Base-by-base conservation (phyloP, 2,113 vertebrate species). In the Falcunculus frontatus region DNA sequence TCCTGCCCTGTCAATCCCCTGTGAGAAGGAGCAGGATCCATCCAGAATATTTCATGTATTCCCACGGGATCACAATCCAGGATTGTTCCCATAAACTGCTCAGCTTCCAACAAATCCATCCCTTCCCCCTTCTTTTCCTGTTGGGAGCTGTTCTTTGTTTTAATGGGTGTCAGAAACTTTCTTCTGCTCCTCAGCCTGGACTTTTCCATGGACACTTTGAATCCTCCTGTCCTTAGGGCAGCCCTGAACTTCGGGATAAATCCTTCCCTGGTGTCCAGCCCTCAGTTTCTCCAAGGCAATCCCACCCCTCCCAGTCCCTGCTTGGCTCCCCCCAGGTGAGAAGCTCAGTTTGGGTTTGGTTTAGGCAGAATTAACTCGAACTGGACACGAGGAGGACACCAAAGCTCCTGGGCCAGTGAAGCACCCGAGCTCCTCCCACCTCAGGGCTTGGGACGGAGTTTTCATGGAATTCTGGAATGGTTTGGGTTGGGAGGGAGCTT, bases 381-480 rank as follows among this genome's bases (percentile, higher is more conserved):
- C 8, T 14, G 57, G 52, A 9, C 32, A 16, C 0, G 0, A 35
- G 22, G 3, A 16, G 55, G 21, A 10, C 56, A 3, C 70, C 37
- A 1, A 4, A 39, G 23, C 21, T 72, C 76, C 67, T 70, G 52
- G 8, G 87, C n/a, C 6, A 1, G 49, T 47, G 49, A 47, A 6
- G 73, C 74, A 16, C 64, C 6, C 0, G 0, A 33, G 30, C 18
- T 39, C 19, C 41, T 64, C 39, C 65, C 49, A 13, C n/a, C 30
- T 8, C 60, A 26, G 55, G n/a, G 41, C 30, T 32, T 32, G 62
- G 52, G 49, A 16, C 0, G 0, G 2, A 0, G 0, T 39, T 46
- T 52, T 10, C 62, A 49, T 32, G n/a, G 78, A 55, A 69, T 55
- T 39, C 30, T 39, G 49, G 70, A n/a, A 3, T 41, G n/a, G 16